Evolutionary conservation across 2,797 vertebrate genomes (phyloP).

Genomic region (Chrosomus eos): DNA sequence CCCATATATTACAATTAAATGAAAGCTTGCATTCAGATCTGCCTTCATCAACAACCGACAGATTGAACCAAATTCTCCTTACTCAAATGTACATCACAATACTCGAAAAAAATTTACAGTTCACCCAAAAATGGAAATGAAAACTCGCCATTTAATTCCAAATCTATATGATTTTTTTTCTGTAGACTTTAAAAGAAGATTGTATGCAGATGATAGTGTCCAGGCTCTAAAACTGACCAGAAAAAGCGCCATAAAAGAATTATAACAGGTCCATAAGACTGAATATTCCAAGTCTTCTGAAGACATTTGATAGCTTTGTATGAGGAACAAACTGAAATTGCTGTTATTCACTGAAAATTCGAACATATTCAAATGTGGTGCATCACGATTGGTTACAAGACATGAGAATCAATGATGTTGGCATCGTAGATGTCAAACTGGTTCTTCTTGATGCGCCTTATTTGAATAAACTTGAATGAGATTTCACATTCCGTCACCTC

Average conservation of each 20-base stretch:
- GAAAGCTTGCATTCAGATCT: background rate
- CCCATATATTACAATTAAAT: background rate
- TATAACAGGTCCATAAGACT: background rate
- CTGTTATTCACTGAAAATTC: background rate
- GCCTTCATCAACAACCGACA: background rate
- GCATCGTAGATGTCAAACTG: background rate
- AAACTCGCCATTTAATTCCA: background rate
- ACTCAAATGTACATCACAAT: background rate
- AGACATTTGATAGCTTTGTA: background rate
- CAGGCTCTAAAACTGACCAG: background rate
- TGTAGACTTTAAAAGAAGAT: background rate
- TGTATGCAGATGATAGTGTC: background rate
- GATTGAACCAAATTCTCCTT: background rate
- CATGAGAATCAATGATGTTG: background rate
- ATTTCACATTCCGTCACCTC: conserved; percentile 16
- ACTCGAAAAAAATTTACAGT: background rate
- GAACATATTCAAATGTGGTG: background rate
- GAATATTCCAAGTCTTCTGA: background rate
- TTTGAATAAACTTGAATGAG: conserved; percentile 24
- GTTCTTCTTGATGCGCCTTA: background rate
- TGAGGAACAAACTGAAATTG: background rate
- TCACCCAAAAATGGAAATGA: background rate
- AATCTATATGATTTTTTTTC: background rate
- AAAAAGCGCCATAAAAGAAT: background rate
- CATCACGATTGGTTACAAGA: background rate